Conservation (phyloP, 1,140 invertebrate genomes). For the Drosophila repleta region DNA sequence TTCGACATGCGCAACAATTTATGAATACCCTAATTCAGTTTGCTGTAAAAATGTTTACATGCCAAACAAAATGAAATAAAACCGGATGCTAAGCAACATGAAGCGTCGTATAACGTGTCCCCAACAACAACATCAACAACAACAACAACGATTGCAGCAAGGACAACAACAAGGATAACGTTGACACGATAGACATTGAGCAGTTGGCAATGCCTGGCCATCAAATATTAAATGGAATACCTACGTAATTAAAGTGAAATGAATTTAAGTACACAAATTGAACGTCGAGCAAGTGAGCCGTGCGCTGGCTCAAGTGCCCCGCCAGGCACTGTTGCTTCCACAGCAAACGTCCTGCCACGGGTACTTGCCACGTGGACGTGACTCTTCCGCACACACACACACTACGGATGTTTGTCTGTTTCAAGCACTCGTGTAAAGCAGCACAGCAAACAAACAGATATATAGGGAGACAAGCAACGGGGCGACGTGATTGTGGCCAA, state of each 20-base stretch:
- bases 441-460: conserved; percentile 39
- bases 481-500: conserved; percentile 67
- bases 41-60: conserved; percentile 76
- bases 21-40: conserved; percentile 81
- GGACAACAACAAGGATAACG: conserved; percentile 29
- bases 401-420: conserved; percentile 35
- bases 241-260: conserved; percentile 82
- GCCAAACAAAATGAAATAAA: conserved; percentile 62
- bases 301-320: conserved; percentile 37
- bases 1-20: conserved; percentile 51
- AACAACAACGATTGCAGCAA: conserved; percentile 8
- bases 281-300: conserved; percentile 67
- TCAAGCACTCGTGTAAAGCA: conserved; percentile 39
- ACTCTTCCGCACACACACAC: conserved; percentile 26
- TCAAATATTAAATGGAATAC: conserved; percentile 81
- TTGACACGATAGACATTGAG: conserved; percentile 55
- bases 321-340: conserved; percentile 30
- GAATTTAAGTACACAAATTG: conserved; percentile 81
- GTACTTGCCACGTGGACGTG: conserved; percentile 31
- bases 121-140: conserved; percentile 17
- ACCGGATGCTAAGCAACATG: conserved; percentile 31
- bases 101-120: conserved; percentile 26
- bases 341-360: background rate
- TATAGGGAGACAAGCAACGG: conserved; percentile 10
- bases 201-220: conserved; percentile 38